These are phyloP conservation scores for Thera britannica DNA, from an alignment of 2,888 invertebrate species.

Conservation along the genomic window DNA sequence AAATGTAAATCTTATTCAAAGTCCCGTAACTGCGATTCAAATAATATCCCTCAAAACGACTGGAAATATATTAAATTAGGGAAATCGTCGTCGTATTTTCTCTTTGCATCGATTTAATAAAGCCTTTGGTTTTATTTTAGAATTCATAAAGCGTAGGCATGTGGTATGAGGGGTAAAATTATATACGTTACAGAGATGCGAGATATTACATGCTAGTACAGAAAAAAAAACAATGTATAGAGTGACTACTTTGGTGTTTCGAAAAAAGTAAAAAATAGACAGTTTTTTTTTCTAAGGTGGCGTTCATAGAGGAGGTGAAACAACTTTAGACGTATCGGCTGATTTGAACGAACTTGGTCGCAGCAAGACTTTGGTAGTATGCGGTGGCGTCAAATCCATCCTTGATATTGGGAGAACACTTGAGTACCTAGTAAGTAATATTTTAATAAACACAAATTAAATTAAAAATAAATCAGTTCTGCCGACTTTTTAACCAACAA, in stretches of 20 bases:
- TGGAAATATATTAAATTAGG: slow-evolving; percentile 28
- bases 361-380: slow-evolving; percentile 95
- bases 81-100: slow-evolving; percentile 22
- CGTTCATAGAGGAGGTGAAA: slow-evolving; percentile 95
- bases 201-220: no score
- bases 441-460: no score
- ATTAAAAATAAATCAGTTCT: no score
- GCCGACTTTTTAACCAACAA: no score
- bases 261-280: no score
- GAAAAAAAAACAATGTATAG: no score
- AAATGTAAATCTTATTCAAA: slow-evolving; percentile 55
- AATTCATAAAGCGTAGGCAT: slow-evolving; percentile 22
- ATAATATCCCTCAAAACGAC: slow-evolving; percentile 30
- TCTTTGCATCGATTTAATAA: slow-evolving; percentile 18
- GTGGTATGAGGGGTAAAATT: slow-evolving; percentile 7
- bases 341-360: slow-evolving; percentile 96
- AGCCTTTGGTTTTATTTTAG: slow-evolving; percentile 24
- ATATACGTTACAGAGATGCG: neutral
- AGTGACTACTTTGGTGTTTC: no score
- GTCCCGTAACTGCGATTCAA: slow-evolving; percentile 28
- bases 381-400: slow-evolving; percentile 98
- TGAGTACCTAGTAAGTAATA: slow-evolving; percentile 91
- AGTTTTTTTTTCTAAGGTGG: slow-evolving; percentile 86
- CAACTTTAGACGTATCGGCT: slow-evolving; percentile 96
- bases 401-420: slow-evolving; percentile 97